These are phyloP conservation scores for Calosoma granatense DNA, from an alignment of 1,140 invertebrate species.

Conservation along the genomic window DNA sequence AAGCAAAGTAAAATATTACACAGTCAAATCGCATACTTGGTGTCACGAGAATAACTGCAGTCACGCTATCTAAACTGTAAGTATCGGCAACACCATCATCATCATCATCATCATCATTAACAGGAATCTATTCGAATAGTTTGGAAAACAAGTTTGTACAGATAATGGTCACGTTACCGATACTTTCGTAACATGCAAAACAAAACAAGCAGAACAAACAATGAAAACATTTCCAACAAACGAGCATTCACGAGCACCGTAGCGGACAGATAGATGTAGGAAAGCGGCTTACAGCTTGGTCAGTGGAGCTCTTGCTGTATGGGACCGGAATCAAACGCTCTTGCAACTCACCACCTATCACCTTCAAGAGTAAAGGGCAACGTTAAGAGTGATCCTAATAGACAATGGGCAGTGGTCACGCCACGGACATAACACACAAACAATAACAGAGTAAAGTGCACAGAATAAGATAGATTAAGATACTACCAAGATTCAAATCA, in stretches of 20 bases:
- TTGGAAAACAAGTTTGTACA: too few relatives aligned
- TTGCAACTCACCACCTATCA: slow-evolving; percentile 99
- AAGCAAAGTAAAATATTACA: too few relatives aligned
- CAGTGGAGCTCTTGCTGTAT: slow-evolving; percentile 98
- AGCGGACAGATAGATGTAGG: slow-evolving; percentile 39
- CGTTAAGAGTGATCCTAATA: slow-evolving; percentile 35
- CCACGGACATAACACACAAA: slow-evolving; percentile 22
- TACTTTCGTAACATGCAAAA: slow-evolving; percentile 15
- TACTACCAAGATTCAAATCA: slow-evolving; percentile 20
- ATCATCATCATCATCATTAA: too few relatives aligned
- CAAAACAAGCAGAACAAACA: slow-evolving; percentile 31
- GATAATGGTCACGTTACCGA: too few relatives aligned
- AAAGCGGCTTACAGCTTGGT: slow-evolving; percentile 93
- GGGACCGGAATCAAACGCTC: slow-evolving; percentile 97
- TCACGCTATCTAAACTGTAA: too few relatives aligned
- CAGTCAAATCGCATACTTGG: too few relatives aligned
- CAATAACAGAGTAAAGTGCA: slow-evolving; percentile 31
- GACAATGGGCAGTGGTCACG: slow-evolving; percentile 26
- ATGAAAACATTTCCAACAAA: too few relatives aligned
- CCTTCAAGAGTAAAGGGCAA: slow-evolving; percentile 65
- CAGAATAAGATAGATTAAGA: slow-evolving; percentile 32
- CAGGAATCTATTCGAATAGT: too few relatives aligned
- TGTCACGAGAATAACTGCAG: too few relatives aligned
- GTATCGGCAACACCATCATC: too few relatives aligned
- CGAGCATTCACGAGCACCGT: slow-evolving; percentile 23